Conservation (phyloP, 2,113 vertebrate genomes). For the Phalacrocorax brasilianus region DNA sequence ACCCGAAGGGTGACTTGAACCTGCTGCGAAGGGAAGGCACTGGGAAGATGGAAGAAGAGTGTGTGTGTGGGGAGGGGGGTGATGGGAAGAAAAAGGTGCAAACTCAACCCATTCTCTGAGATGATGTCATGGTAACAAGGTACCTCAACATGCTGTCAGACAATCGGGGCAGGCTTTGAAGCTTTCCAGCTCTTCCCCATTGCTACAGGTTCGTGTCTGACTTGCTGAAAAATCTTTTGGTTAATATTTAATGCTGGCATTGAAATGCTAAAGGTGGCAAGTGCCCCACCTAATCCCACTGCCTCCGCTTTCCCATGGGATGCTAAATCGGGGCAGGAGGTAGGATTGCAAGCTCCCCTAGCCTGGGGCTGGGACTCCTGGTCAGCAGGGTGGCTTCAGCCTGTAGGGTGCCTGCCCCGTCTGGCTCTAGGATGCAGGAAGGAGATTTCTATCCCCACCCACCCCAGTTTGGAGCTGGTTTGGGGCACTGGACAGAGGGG, state of each 20-base stretch:
- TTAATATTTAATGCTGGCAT: not conserved
- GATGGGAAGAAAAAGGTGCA: not conserved
- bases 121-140: constrained; percentile 9
- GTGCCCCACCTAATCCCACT: not conserved
- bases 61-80: not conserved
- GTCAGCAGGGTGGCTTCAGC: not conserved
- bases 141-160: not conserved
- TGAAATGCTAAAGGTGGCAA: not conserved
- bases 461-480: not conserved
- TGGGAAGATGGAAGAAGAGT: not conserved
- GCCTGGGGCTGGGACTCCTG: not conserved
- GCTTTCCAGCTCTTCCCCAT: not conserved
- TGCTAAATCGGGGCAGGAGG: not conserved
- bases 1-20: not conserved
- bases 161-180: not conserved
- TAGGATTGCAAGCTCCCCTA: not conserved
- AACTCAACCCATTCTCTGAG: not conserved
- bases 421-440: not conserved
- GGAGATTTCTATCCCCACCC: not conserved
- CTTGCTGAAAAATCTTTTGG: not conserved
- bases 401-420: not conserved
- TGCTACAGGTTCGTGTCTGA: not conserved
- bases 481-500: not conserved
- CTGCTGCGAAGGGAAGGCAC: not conserved
- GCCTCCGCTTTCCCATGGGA: not conserved